phyloP scores from a whole-genome alignment of 2,888 invertebrate species.

The Pseudeuparius sepicola region DNA sequence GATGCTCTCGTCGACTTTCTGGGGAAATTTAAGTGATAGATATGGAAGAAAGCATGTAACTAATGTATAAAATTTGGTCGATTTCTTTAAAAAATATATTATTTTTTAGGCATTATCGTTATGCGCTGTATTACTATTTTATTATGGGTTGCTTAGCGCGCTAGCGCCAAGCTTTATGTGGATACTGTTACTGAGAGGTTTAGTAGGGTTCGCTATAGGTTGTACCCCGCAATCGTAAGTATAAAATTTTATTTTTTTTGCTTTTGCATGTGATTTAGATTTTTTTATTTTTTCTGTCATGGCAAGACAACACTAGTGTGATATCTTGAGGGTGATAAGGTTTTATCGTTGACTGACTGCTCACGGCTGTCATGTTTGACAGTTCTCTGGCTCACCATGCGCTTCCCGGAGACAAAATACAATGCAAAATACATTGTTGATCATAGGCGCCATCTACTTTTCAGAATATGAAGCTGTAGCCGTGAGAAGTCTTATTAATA shows the following conservation, averaged over 20 bases:
- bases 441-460: too few relatives aligned
- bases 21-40: conserved; percentile 90
- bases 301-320: too few relatives aligned
- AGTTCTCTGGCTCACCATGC: too few relatives aligned
- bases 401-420: too few relatives aligned
- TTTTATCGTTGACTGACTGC: too few relatives aligned
- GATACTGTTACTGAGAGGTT: conserved; percentile 79
- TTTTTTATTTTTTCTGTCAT: conserved; percentile 12
- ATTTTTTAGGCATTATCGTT: conserved; percentile 69
- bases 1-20: conserved; percentile 94
- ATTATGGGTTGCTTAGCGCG: conserved; percentile 83
- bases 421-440: too few relatives aligned
- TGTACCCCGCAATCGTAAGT: conserved; percentile 96
- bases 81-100: conserved; percentile 10
- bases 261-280: conserved; percentile 13
- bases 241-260: conserved; percentile 15
- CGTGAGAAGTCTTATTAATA: too few relatives aligned
- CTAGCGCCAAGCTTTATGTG: conserved; percentile 86
- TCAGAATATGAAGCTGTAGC: too few relatives aligned
- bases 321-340: too few relatives aligned
- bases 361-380: too few relatives aligned
- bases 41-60: conserved; percentile 77
- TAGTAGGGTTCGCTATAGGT: conserved; percentile 93
- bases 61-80: conserved; percentile 4
- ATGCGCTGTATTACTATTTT: conserved; percentile 82